Conservation (phyloP, 2,888 invertebrate species). For the Epinotia nisella region DNA sequence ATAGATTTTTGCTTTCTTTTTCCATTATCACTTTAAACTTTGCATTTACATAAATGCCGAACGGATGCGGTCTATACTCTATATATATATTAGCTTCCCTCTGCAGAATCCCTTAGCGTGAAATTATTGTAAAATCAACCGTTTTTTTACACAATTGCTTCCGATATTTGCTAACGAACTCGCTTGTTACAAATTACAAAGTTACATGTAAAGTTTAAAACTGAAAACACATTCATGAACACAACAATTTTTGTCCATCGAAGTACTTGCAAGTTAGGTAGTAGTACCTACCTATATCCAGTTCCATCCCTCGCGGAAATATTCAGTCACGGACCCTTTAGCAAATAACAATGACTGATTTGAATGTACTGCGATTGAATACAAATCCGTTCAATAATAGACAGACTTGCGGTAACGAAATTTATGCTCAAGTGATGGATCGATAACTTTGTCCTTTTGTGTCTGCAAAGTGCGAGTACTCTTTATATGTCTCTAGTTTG, state of each 20-base stretch:
- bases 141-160: too few relatives aligned
- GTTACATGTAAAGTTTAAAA: too few relatives aligned
- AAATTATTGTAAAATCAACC: too few relatives aligned
- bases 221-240: background rate
- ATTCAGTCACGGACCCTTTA: conserved; percentile 57
- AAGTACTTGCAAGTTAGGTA: background rate
- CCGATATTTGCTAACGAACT: too few relatives aligned
- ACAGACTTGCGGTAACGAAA: conserved; percentile 55
- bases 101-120: too few relatives aligned
- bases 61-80: too few relatives aligned
- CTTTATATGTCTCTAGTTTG: background rate
- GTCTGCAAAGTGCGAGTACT: conserved; percentile 14
- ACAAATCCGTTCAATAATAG: conserved; percentile 64
- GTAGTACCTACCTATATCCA: background rate
- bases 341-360: conserved; percentile 74
- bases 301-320: conserved; percentile 46
- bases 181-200: too few relatives aligned
- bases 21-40: too few relatives aligned
- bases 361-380: conserved; percentile 72
- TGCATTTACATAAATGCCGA: too few relatives aligned
- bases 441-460: conserved; percentile 48
- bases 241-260: background rate
- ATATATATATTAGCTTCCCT: too few relatives aligned
- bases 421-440: conserved; percentile 60
- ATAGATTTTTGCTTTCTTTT: too few relatives aligned